Evolutionary conservation across 2,113 vertebrate genomes (phyloP).

Genomic region (Hyla sarda): DNA sequence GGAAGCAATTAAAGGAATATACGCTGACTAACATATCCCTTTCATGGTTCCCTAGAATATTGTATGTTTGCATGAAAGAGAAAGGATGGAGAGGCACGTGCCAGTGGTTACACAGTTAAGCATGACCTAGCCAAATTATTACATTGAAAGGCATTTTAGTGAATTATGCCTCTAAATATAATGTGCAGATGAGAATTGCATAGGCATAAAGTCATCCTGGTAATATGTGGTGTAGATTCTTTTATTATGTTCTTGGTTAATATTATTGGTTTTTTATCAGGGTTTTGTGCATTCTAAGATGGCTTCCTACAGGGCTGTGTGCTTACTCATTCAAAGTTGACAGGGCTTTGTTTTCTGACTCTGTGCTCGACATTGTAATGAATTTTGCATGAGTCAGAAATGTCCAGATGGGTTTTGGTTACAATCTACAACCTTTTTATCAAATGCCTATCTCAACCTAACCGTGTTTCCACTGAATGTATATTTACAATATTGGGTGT

Average conservation of each 20-base stretch:
- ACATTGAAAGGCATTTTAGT: background rate
- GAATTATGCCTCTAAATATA: background rate
- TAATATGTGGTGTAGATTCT: background rate
- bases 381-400: slow-evolving; percentile 28
- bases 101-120: slow-evolving; percentile 13
- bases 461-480: background rate
- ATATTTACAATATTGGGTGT: background rate
- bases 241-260: slow-evolving; percentile 8
- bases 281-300: slow-evolving; percentile 26
- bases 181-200: background rate
- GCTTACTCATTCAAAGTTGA: slow-evolving; percentile 15
- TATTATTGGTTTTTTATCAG: background rate
- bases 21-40: background rate
- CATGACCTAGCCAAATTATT: background rate
- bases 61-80: slow-evolving; percentile 8
- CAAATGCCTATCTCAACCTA: background rate
- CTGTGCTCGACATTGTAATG: slow-evolving; percentile 13
- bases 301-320: slow-evolving; percentile 26
- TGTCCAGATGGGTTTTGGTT: slow-evolving; percentile 26
- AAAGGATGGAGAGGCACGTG: background rate
- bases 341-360: slow-evolving; percentile 6
- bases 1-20: slow-evolving; percentile 2
- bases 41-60: slow-evolving; percentile 1
- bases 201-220: background rate
- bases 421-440: slow-evolving; percentile 20